Conservation (phyloP, 2,113 vertebrate species). For the Anoura caudifer region DNA sequence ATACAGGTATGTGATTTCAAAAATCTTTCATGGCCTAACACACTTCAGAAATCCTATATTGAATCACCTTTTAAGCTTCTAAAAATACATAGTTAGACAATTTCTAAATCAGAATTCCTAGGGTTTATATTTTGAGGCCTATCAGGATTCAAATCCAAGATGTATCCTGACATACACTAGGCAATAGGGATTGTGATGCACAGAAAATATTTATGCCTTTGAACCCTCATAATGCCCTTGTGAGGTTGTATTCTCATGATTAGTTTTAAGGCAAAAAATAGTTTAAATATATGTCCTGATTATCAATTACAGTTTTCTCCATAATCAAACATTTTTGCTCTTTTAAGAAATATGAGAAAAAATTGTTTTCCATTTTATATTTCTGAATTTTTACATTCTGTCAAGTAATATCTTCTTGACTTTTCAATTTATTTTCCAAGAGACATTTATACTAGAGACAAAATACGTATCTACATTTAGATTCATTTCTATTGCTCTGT, state of each 20-base stretch:
- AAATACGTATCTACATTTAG: neutral
- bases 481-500: neutral
- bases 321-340: neutral
- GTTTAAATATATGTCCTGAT: neutral
- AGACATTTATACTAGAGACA: neutral
- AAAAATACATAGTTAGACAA: neutral
- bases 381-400: neutral
- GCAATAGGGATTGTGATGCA: neutral
- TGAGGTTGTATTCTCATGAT: neutral
- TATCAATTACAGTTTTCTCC: neutral
- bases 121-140: neutral
- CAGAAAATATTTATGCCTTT: neutral
- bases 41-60: neutral
- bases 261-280: neutral
- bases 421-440: neutral
- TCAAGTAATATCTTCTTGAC: neutral
- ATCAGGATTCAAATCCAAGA: neutral
- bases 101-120: neutral
- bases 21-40: neutral
- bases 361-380: neutral
- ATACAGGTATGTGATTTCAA: neutral
- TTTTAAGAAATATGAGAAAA: neutral
- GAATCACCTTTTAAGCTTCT: neutral
- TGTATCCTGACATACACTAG: neutral
- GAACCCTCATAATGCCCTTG: neutral